A percentile compares a stretch with the other conserved stretches of the same genome.
phyloP scores from a whole-genome alignment of 2,797 vertebrate species.

The Enteromius mattozi region DNA sequence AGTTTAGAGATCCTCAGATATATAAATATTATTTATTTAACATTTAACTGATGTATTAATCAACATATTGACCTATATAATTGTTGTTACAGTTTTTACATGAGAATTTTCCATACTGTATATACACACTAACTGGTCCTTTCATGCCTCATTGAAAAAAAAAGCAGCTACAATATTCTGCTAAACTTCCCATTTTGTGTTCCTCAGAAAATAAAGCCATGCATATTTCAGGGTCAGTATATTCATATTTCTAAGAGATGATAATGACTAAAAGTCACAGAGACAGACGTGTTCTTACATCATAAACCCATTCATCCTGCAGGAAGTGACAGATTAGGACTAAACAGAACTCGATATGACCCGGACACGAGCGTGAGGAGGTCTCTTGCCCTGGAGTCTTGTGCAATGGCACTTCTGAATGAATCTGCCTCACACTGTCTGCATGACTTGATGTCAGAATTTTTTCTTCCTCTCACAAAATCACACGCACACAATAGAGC shows the following conservation, averaged over 20 bases:
- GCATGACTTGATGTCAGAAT: slow-evolving; percentile 16
- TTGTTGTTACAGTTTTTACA: not conserved
- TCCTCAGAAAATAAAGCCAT: not conserved
- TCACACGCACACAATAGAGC: slow-evolving; percentile 3
- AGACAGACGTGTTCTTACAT: not conserved
- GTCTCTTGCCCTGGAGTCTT: slow-evolving; percentile 15
- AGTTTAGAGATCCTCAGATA: not conserved
- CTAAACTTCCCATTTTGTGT: not conserved
- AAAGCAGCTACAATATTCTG: too few relatives aligned
- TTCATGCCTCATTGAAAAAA: not conserved
- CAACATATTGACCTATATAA: not conserved
- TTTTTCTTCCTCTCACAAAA: not conserved
- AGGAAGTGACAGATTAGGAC: slow-evolving; percentile 10
- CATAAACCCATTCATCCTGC: not conserved
- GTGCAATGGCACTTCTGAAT: slow-evolving; percentile 28
- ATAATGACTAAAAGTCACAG: not conserved
- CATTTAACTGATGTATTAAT: not conserved
- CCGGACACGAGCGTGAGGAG: slow-evolving; percentile 16
- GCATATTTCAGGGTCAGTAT: not conserved
- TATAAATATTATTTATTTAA: not conserved
- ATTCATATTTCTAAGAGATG: not conserved
- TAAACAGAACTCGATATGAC: slow-evolving; percentile 36
- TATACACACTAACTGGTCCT: not conserved
- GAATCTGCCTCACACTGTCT: slow-evolving; percentile 9
- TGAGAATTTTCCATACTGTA: too few relatives aligned